A percentile compares a stretch with the other conserved stretches of the same genome.
phyloP scores from a whole-genome alignment of 2,797 vertebrate genomes.

The Carduelis carduelis region DNA sequence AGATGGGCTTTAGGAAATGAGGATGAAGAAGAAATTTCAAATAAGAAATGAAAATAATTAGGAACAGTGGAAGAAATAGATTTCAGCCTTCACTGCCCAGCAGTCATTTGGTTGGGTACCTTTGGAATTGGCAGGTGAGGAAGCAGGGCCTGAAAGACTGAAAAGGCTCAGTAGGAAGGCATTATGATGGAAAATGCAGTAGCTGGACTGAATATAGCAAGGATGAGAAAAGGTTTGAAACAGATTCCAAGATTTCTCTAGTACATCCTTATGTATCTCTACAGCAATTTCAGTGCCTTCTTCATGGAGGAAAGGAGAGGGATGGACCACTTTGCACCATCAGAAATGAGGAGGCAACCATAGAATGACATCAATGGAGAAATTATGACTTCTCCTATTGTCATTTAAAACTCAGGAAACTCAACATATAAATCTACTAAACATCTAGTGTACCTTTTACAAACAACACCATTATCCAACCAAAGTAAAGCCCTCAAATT shows the following conservation, averaged over 20 bases:
- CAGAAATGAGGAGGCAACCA: accelerated
- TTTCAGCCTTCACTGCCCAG: not conserved
- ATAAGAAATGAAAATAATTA: not conserved
- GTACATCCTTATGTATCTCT: not conserved
- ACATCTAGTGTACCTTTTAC: not conserved
- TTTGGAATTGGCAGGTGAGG: not conserved
- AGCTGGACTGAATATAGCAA: not conserved
- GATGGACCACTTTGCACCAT: not conserved
- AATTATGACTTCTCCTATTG: not conserved
- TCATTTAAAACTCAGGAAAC: not conserved
- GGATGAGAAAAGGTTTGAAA: not conserved
- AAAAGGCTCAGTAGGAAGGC: not conserved
- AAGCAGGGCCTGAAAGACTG: not conserved
- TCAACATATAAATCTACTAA: not conserved
- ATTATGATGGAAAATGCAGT: not conserved
- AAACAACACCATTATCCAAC: not conserved
- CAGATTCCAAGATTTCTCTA: not conserved
- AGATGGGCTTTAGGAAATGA: not conserved
- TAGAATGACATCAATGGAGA: not conserved
- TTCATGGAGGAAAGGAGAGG: not conserved
- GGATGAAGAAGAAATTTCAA: not conserved
- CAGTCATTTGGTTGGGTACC: not conserved
- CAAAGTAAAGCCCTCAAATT: not conserved
- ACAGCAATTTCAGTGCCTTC: not conserved
- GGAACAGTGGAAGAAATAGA: not conserved